Conservation (phyloP, 2,888 invertebrate species). For the Congeria kusceri region DNA sequence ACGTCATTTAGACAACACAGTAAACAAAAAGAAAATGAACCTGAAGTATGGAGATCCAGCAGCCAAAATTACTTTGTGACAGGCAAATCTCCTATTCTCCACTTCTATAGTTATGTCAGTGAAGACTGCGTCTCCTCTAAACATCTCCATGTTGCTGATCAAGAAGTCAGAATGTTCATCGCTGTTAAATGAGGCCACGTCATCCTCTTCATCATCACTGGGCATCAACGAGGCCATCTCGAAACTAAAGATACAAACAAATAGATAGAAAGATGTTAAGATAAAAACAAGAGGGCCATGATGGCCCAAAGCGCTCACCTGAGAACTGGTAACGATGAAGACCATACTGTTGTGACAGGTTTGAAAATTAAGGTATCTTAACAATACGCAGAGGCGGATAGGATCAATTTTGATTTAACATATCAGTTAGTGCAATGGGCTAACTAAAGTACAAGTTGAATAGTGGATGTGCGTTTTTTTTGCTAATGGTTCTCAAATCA, state of each 20-base stretch:
- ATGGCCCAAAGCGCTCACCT: too few species aligned
- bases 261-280: too few species aligned
- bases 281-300: too few species aligned
- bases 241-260: constrained; percentile 1
- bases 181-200: constrained; percentile 68
- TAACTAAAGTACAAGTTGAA: too few species aligned
- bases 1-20: constrained; percentile 69
- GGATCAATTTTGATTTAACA: too few species aligned
- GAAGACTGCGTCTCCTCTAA: constrained; percentile 75
- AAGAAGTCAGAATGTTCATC: constrained; percentile 75
- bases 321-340: too few species aligned
- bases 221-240: constrained; percentile 47
- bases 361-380: too few species aligned
- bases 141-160: constrained; percentile 77
- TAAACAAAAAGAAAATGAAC: constrained; percentile 77
- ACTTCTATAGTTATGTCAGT: constrained; percentile 78
- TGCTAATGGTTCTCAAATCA: too few species aligned
- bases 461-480: too few species aligned
- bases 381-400: too few species aligned
- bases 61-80: constrained; percentile 80
- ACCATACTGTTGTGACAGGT: too few species aligned
- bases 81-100: constrained; percentile 73
- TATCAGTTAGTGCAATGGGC: too few species aligned
- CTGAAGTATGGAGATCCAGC: constrained; percentile 80
- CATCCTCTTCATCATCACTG: constrained; percentile 35